Evolutionary conservation across 2,797 vertebrate genomes (phyloP), one percentile per base, ranked within the genome.

Genomic region (Emydoidea blandingii): DNA sequence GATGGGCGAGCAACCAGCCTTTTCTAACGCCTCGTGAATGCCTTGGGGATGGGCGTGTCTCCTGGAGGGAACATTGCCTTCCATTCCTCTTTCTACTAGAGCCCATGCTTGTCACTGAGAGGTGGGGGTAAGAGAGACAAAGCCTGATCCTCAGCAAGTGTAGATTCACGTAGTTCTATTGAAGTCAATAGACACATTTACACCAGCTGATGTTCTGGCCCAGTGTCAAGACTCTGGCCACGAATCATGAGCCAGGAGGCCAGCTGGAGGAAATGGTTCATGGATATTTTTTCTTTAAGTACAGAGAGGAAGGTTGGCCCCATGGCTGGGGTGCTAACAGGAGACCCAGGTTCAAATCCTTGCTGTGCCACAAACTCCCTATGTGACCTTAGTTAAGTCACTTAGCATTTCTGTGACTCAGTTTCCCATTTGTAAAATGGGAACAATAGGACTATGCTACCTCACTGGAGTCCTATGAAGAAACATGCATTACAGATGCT

Each of bases 31-130:
- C 72, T 62, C 27, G 34, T 56, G 0, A 25, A 31, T 2, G 12
- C n/a, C 44, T 47, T 83, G 34, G 76, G 53, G 83, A 81, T 78
- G 86, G 86, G 78, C 78, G 3, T 7, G n/a, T 89, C 78, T 95
- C 21, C 62, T 82, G 54, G 72, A 25, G 19, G 37, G 83, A 96
- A 56, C 82, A 29, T 41, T 56, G 49, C 92, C 82, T 83, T 86
- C 59, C 83, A 78, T 59, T 84, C 12, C 44, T 91, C 80, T 85
- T 91, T 93, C 79, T 79, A 19, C 52, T 79, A 82, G 41, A 1
- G 0, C 37, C 93, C 72, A 12, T 85, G 68, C 0, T 0, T 50
- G 53, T 79, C 83, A 53, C 0, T 79, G 80, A 37, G 82, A 50
- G 52, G 59, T 8, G n/a, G 31, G 8, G 37, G 18, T 78, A n/a